Evolutionary conservation across 2,888 invertebrate genomes (phyloP).

Genomic region (Cepaea hortensis): DNA sequence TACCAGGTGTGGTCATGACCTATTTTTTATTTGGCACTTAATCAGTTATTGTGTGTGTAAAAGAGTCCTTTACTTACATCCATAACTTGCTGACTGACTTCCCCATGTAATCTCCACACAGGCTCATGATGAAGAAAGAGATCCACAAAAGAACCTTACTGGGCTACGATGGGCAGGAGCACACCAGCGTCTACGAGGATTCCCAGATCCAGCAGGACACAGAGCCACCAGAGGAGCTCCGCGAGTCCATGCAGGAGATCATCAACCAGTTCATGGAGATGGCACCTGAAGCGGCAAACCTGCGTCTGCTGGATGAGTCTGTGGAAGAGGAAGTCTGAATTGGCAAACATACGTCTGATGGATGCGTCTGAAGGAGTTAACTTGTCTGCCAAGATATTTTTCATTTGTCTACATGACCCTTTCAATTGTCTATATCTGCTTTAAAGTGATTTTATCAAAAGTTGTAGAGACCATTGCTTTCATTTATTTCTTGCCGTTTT

Average conservation of each 20-base stretch:
- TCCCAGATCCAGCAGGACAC: conserved; percentile 83
- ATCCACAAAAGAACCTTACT: conserved; percentile 73
- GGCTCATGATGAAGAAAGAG: conserved; percentile 74
- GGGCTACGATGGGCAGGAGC: conserved; percentile 70
- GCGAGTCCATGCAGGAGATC: conserved; percentile 73
- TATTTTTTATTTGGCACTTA: too few species aligned
- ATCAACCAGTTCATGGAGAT: conserved; percentile 74
- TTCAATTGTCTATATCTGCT: too few species aligned
- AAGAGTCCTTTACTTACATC: too few species aligned
- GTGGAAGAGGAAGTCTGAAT: conserved; percentile 53
- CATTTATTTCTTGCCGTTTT: too few species aligned
- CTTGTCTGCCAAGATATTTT: too few species aligned
- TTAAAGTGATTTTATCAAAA: too few species aligned
- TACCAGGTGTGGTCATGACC: too few species aligned
- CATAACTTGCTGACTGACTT: too few species aligned
- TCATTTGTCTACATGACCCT: too few species aligned
- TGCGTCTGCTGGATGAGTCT: conserved; percentile 42
- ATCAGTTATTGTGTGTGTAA: too few species aligned
- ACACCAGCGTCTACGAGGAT: conserved; percentile 78
- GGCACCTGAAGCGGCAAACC: conserved; percentile 58
- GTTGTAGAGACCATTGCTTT: too few species aligned
- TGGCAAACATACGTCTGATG: not conserved
- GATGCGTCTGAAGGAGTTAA: too few species aligned
- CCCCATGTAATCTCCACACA: conserved; percentile 40
- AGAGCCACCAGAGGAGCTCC: conserved; percentile 78